Percentiles rank a stretch among this genome's conserved stretches.
phyloP scores from a whole-genome alignment of 2,888 invertebrate genomes.

The Apodemia duryi region DNA sequence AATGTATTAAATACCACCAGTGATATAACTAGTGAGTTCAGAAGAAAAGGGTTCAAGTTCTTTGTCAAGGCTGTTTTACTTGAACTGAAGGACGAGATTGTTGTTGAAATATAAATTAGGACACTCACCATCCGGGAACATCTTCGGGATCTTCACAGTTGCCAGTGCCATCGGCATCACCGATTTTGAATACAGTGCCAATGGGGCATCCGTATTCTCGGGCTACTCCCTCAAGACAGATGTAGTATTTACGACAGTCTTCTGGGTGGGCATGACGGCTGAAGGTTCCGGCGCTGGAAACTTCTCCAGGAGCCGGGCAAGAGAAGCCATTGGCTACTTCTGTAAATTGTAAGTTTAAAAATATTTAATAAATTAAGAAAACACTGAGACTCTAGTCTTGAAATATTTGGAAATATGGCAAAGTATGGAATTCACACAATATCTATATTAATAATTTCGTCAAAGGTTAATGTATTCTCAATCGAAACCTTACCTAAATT shows the following conservation, averaged over 20 bases:
- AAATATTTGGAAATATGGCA: too few species aligned
- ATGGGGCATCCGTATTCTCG: conserved; percentile 97
- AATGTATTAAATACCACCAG: conserved; percentile 54
- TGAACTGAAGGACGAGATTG: conserved; percentile 45
- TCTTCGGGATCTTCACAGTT: conserved; percentile 97
- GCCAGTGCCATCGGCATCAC: conserved; percentile 92
- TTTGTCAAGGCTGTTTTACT: conserved; percentile 51
- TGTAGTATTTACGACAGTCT: conserved; percentile 96
- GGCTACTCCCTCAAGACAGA: conserved; percentile 93
- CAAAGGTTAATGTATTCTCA: too few species aligned
- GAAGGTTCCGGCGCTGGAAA: conserved; percentile 92
- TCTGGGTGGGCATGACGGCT: conserved; percentile 97
- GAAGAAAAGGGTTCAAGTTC: conserved; percentile 57
- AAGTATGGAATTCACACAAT: too few species aligned
- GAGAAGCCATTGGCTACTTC: conserved; percentile 94
- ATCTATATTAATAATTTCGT: too few species aligned
- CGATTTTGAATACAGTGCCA: conserved; percentile 97
- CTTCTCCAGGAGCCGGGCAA: conserved; percentile 91
- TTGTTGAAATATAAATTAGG: conserved; percentile 18
- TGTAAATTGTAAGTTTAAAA: conserved; percentile 56
- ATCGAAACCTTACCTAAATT: too few species aligned
- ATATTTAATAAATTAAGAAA: neutral
- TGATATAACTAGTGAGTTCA: conserved; percentile 53
- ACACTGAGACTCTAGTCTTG: too few species aligned
- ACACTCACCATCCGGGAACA: conserved; percentile 90